Conservation (phyloP, 2,888 invertebrate genomes). For the Perdita meconis region DNA sequence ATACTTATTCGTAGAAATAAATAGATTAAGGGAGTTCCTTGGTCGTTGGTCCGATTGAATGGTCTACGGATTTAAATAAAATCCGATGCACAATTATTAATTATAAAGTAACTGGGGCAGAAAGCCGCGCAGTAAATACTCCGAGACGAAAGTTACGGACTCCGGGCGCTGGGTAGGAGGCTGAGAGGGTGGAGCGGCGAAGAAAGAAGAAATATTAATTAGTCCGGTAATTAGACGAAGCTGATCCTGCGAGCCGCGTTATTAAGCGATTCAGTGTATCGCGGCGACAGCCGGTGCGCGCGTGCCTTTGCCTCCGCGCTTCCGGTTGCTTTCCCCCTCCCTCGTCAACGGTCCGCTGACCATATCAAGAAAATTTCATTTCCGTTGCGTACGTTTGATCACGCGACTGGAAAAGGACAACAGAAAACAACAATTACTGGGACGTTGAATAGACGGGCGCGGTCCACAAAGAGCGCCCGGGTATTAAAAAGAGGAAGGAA, state of each 20-base stretch:
- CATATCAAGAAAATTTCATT: slow-evolving; percentile 21
- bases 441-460: slow-evolving; percentile 12
- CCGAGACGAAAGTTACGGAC: slow-evolving; percentile 15
- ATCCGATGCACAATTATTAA: slow-evolving; percentile 46
- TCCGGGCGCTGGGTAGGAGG: too few species aligned
- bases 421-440: slow-evolving; percentile 23
- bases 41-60: not conserved
- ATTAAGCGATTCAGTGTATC: slow-evolving; percentile 12
- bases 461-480: not conserved
- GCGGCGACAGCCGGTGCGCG: not conserved
- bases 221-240: slow-evolving; percentile 28
- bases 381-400: slow-evolving; percentile 26
- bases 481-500: not conserved
- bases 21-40: slow-evolving; percentile 22
- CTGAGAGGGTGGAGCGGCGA: not conserved
- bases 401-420: slow-evolving; percentile 13
- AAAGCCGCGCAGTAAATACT: slow-evolving; percentile 20
- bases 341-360: not conserved
- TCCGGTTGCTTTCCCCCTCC: too few species aligned
- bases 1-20: not conserved
- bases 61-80: slow-evolving; percentile 36
- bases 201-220: slow-evolving; percentile 34
- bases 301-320: not conserved
- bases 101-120: slow-evolving; percentile 23
- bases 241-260: not conserved